Conservation (phyloP, 2,113 vertebrate species). For the Petaurus breviceps region DNA sequence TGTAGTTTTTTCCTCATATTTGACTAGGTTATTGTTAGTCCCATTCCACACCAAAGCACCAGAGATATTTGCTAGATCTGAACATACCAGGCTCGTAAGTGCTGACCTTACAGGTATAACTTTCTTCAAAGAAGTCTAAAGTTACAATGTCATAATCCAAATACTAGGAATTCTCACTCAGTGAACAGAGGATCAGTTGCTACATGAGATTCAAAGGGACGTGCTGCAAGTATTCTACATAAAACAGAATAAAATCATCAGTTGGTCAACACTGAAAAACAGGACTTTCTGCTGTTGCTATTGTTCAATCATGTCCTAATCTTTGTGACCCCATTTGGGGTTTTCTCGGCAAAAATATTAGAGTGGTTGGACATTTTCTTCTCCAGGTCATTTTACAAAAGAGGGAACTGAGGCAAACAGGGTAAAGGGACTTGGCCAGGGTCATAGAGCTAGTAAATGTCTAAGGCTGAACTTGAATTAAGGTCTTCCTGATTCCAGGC, state of each 20-base stretch:
- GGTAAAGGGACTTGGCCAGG: too few relatives aligned
- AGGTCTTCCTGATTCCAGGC: too few relatives aligned
- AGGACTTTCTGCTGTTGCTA: background rate
- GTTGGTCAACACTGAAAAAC: background rate
- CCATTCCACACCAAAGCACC: background rate
- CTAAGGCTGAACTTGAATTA: too few relatives aligned
- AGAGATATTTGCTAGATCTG: background rate
- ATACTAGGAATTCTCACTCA: background rate
- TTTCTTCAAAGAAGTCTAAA: background rate
- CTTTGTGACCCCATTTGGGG: too few relatives aligned
- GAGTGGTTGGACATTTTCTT: too few relatives aligned
- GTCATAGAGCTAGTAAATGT: too few relatives aligned
- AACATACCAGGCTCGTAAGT: background rate
- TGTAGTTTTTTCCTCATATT: background rate
- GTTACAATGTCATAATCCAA: background rate
- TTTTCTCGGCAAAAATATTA: too few relatives aligned
- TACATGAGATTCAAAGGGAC: background rate
- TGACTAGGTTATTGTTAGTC: background rate
- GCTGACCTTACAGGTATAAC: background rate
- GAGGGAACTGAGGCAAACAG: too few relatives aligned
- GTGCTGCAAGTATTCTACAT: background rate
- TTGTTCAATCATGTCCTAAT: too few relatives aligned
- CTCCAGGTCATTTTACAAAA: too few relatives aligned
- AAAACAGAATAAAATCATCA: background rate
- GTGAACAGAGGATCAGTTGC: background rate